Evolutionary conservation across 2,888 invertebrate genomes (phyloP), one percentile per base, ranked within the genome.

Genomic region (Campoplex capitator): DNA sequence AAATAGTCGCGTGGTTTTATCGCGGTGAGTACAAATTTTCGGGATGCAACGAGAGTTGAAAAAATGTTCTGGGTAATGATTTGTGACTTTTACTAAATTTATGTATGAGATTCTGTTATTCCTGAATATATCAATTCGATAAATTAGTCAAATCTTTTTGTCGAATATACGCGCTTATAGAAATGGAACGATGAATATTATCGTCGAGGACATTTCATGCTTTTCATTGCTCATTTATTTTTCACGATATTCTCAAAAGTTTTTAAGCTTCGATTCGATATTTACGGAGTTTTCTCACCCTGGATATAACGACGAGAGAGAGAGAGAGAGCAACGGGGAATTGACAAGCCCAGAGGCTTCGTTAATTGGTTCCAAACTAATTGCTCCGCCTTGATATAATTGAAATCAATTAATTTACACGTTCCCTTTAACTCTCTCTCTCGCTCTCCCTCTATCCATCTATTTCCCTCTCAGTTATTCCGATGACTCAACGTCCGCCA

Each of bases 311-410:
- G 38, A 54, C 6, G 45, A 28, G 18, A 32, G 48, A 13, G 68
- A 23, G 68, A 11, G 13, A 23, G 45, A 28, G 70, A 70, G 45
- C 4, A 38, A 3, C 38, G 16, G 45, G 4, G 45, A 23, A 11
- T 48, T 58, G 42, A 48, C 28, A 58, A 54, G 16, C 51, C 23
- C 42, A 32, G 73, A 58, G 73, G n/a, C 89, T 88, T 90, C 91
- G 91, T 91, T 92, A 92, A 93, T 93, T 93, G 91, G 92, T 93
- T 92, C 89, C 88, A 89, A 91, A 90, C 91, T 93, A 93, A 93
- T 93, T 93, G 92, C 91, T 84, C 87, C 90, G 82, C 87, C 89
- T 89, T 88, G 88, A 90, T 89, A 90, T 93, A 92, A 93, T 92
- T 93, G 91, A 90, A 92, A 91, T 90, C 91, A 91, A 93, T 93